These are phyloP conservation scores for Coendou prehensilis DNA, from an alignment of 2,797 vertebrate genomes.

Conservation along the genomic window DNA sequence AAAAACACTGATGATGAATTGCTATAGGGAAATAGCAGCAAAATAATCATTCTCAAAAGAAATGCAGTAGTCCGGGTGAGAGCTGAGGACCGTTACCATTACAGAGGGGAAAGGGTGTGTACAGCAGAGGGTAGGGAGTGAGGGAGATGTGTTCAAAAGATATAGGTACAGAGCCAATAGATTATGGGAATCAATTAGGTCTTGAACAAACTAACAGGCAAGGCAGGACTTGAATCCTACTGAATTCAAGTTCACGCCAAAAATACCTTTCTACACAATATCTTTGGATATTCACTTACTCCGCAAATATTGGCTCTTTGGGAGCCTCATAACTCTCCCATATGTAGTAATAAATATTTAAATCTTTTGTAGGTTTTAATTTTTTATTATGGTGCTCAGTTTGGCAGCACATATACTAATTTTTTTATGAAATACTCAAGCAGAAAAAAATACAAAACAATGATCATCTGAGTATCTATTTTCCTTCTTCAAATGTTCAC, in stretches of 20 bases:
- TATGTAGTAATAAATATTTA: background rate
- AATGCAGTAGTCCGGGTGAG: background rate
- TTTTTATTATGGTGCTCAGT: background rate
- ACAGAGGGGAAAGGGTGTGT: background rate
- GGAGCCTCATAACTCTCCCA: background rate
- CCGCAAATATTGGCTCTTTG: background rate
- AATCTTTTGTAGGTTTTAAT: constrained; percentile 24
- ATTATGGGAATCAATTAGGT: no score
- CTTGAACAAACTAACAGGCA: background rate
- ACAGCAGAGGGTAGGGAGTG: background rate
- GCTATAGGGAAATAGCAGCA: background rate
- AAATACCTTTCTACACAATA: background rate
- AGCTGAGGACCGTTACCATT: background rate
- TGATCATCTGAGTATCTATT: background rate
- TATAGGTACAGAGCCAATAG: background rate
- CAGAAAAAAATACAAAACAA: constrained; percentile 26
- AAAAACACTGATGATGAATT: background rate
- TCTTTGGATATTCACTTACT: background rate
- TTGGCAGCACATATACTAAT: background rate
- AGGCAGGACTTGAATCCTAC: background rate
- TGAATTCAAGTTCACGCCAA: background rate
- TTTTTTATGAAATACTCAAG: background rate
- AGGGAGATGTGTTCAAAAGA: background rate
- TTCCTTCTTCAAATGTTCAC: constrained; percentile 19
- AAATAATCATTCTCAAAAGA: no score